These are phyloP conservation scores for Darevskia mixta DNA, from an alignment of 2,797 vertebrate genomes.

Conservation along the genomic window DNA sequence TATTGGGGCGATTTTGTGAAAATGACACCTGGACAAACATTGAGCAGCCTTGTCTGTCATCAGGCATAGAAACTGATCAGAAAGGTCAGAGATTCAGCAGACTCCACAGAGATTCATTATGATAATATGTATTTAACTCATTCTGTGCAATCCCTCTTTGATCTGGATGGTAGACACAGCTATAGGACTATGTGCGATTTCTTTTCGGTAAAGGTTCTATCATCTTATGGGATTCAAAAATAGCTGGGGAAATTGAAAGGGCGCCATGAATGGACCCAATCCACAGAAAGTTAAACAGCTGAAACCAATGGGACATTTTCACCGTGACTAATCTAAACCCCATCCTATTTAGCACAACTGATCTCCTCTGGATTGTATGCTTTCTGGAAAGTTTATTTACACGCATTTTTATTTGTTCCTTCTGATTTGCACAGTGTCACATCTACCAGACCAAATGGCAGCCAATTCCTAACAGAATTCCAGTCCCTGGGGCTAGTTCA, in stretches of 20 bases:
- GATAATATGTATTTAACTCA: constrained; percentile 48
- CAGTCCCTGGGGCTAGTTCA: neutral
- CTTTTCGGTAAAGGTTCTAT: neutral
- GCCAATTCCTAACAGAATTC: neutral
- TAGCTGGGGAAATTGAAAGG: neutral
- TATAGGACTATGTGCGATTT: neutral
- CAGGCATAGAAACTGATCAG: constrained; percentile 83
- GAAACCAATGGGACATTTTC: neutral
- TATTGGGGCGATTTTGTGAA: constrained; percentile 82
- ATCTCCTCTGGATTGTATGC: neutral
- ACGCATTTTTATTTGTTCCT: neutral
- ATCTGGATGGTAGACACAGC: constrained; percentile 14
- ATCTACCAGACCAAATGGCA: neutral
- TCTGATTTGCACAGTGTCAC: neutral
- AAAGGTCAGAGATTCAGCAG: constrained; percentile 84
- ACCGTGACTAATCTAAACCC: neutral
- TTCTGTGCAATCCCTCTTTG: constrained; percentile 21
- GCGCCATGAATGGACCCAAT: neutral
- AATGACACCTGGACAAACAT: constrained; percentile 90
- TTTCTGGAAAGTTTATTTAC: neutral
- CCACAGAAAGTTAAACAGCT: neutral
- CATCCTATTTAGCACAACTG: neutral
- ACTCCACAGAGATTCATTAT: constrained; percentile 72
- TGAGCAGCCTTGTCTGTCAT: constrained; percentile 86
- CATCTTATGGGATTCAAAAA: constrained; percentile 1